Conservation (phyloP, 1,140 invertebrate species). For the Xylocopa sonorina region DNA sequence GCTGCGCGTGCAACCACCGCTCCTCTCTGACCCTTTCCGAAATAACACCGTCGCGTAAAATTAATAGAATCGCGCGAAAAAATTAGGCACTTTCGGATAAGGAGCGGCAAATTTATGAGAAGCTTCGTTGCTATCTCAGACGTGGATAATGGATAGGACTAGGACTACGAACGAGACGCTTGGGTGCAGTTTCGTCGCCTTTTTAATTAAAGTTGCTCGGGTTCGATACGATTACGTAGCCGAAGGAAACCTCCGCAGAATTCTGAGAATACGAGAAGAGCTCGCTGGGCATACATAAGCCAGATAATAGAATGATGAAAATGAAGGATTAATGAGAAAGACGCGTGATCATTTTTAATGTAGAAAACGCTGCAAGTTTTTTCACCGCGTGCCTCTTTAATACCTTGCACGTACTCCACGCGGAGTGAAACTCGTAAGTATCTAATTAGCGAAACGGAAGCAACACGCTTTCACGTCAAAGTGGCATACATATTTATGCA, state of each 20-base stretch:
- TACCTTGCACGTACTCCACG: background rate
- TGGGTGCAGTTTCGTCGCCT: background rate
- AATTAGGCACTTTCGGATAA: background rate
- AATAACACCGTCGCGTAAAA: background rate
- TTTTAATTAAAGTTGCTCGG: slow-evolving; percentile 2
- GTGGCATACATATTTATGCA: background rate
- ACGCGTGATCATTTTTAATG: no score
- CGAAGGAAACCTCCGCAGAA: no score
- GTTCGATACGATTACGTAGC: background rate
- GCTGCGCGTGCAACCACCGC: slow-evolving; percentile 6
- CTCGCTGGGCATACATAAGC: no score
- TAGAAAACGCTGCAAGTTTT: no score
- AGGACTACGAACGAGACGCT: no score
- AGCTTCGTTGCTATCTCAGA: background rate
- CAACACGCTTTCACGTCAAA: background rate
- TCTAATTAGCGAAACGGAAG: background rate
- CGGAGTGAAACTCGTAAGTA: background rate
- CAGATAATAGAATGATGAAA: no score
- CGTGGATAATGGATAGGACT: background rate
- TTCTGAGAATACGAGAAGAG: no score
- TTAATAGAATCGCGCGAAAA: slow-evolving; percentile 14
- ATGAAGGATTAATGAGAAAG: no score
- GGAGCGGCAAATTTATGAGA: background rate
- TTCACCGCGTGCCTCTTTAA: no score
- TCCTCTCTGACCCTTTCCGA: background rate